Evolutionary conservation across 2,888 invertebrate genomes (phyloP).

Genomic region (Leptopterna dolabrata): DNA sequence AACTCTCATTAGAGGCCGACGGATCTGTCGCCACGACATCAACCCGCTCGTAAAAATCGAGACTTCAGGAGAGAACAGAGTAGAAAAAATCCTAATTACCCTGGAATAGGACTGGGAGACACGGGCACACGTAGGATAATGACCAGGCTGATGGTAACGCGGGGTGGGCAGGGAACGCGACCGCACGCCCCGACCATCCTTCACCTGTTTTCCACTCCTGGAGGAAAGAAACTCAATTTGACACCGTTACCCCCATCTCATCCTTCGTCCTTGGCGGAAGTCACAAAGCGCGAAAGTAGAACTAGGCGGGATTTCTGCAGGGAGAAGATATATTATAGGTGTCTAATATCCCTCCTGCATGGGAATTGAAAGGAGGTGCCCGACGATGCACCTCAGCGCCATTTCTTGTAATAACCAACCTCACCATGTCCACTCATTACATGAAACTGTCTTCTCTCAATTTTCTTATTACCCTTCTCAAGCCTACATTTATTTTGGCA

Average conservation of each 20-base stretch:
- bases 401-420: not conserved
- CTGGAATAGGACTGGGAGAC: not conserved
- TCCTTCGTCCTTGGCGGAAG: conserved; percentile 15
- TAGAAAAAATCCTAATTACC: not conserved
- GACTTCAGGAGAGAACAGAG: not conserved
- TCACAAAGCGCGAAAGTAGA: conserved; percentile 35
- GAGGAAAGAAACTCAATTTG: conserved; percentile 28
- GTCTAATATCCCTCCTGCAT: not conserved
- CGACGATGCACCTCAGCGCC: not conserved
- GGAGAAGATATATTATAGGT: not conserved
- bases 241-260: conserved; percentile 21
- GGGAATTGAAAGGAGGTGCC: not conserved
- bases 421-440: not conserved
- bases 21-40: not conserved
- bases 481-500: not conserved
- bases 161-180: not conserved
- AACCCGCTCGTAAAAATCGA: not conserved
- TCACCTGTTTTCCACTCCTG: not conserved
- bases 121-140: not conserved
- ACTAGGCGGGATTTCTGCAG: not conserved
- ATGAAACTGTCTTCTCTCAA: not conserved
- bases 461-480: not conserved
- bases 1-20: not conserved
- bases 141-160: not conserved
- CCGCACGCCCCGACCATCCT: conserved; percentile 7